Conservation (phyloP, 1,140 invertebrate species). For the Zaprionus tsacasi region DNA sequence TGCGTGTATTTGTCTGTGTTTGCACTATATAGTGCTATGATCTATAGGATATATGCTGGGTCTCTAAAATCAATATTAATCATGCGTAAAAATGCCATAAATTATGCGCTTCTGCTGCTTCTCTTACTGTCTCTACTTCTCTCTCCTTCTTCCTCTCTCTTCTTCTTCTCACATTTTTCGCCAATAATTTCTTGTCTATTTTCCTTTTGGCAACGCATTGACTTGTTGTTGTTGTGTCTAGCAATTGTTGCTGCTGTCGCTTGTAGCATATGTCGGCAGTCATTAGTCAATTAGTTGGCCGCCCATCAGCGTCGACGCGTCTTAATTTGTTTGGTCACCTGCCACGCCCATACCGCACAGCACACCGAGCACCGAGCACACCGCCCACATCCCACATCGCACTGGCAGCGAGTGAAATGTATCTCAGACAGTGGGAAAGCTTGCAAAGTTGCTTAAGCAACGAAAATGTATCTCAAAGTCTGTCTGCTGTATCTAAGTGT, state of each 20-base stretch:
- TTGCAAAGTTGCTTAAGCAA: neutral
- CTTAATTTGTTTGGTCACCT: constrained; percentile 39
- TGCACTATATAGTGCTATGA: constrained; percentile 1
- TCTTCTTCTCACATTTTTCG: constrained; percentile 26
- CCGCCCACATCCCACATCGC: neutral
- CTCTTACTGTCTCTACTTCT: neutral
- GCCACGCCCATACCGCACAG: constrained; percentile 3
- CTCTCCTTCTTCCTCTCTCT: neutral
- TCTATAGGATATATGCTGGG: constrained; percentile 23
- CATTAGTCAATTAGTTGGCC: constrained; percentile 70
- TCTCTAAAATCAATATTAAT: constrained; percentile 80
- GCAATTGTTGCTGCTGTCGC: constrained; percentile 21
- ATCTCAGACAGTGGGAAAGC: neutral
- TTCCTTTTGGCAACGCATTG: constrained; percentile 34
- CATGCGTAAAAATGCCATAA: constrained; percentile 78
- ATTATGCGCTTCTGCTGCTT: constrained; percentile 52
- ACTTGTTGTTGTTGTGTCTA: constrained; percentile 32
- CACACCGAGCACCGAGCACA: neutral
- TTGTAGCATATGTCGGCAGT: constrained; percentile 65
- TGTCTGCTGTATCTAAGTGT: too few relatives aligned
- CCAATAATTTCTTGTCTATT: constrained; percentile 49
- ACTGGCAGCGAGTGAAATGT: neutral
- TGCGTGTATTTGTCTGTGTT: constrained; percentile 7
- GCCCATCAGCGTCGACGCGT: constrained; percentile 41
- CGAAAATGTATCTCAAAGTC: neutral